Evolutionary conservation across 2,888 invertebrate genomes (phyloP).

Genomic region (Brachycybe producta): DNA sequence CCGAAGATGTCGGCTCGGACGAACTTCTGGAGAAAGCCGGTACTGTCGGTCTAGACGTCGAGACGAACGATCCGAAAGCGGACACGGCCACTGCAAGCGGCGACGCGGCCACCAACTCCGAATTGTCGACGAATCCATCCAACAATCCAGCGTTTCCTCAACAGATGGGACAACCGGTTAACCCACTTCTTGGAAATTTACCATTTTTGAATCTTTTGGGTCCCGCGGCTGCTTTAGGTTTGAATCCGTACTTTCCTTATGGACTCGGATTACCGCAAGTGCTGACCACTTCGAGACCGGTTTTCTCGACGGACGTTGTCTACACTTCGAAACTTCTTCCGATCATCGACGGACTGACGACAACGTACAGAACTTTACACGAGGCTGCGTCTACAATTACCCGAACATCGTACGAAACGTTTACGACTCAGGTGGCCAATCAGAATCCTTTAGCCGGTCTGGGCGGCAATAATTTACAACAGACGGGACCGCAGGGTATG

Average conservation of each 20-base stretch:
- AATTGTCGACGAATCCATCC: slow-evolving; percentile 28
- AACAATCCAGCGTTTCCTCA: slow-evolving; percentile 53
- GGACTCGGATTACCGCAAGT: slow-evolving; percentile 47
- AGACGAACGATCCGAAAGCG: too few relatives aligned
- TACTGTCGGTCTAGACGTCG: neutral
- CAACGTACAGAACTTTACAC: slow-evolving; percentile 52
- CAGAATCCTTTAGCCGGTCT: slow-evolving; percentile 7
- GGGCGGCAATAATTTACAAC: slow-evolving; percentile 3
- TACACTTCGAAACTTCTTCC: slow-evolving; percentile 73
- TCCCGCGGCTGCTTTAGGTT: slow-evolving; percentile 32
- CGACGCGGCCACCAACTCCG: slow-evolving; percentile 13
- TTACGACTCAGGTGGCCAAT: slow-evolving; percentile 14
- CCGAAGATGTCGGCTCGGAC: neutral
- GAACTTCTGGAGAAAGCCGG: slow-evolving; percentile 11
- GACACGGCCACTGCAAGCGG: neutral
- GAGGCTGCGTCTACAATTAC: slow-evolving; percentile 15
- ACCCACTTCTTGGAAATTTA: slow-evolving; percentile 15
- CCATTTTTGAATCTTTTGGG: slow-evolving; percentile 24
- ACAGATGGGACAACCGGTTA: slow-evolving; percentile 51
- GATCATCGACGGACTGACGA: slow-evolving; percentile 49
- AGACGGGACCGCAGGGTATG: neutral
- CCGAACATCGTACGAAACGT: slow-evolving; percentile 18
- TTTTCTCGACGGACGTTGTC: slow-evolving; percentile 52
- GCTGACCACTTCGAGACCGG: slow-evolving; percentile 63
- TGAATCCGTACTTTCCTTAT: slow-evolving; percentile 46